These are phyloP conservation scores for Heterodera filipjevi DNA, from an alignment of 2,888 invertebrate species.

Conservation along the genomic window DNA sequence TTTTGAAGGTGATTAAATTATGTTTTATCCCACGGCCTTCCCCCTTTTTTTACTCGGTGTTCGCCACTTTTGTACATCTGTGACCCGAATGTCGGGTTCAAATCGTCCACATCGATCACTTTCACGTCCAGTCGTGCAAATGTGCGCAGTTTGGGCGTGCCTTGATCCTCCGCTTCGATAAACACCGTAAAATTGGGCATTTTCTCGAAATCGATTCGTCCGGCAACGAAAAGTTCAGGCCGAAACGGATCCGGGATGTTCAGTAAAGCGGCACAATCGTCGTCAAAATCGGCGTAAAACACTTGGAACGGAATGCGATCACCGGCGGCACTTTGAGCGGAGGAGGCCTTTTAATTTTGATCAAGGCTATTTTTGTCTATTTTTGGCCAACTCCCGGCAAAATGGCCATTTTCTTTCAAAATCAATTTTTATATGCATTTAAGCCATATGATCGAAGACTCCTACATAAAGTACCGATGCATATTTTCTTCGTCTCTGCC, in stretches of 20 bases:
- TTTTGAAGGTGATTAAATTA: not conserved
- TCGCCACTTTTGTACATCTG: slow-evolving; percentile 44
- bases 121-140: slow-evolving; percentile 25
- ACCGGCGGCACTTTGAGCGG: not conserved
- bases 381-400: not conserved
- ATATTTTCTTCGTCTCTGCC: no score
- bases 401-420: no score
- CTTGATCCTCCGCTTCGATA: slow-evolving; percentile 45
- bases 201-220: slow-evolving; percentile 58
- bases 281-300: not conserved
- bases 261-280: slow-evolving; percentile 45
- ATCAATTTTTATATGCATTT: no score
- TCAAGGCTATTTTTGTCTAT: no score
- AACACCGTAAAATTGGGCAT: slow-evolving; percentile 52
- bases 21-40: not conserved
- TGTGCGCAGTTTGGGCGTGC: slow-evolving; percentile 9
- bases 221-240: slow-evolving; percentile 53
- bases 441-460: no score
- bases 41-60: not conserved
- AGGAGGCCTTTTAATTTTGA: not conserved
- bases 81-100: slow-evolving; percentile 55
- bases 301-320: not conserved
- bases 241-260: slow-evolving; percentile 56
- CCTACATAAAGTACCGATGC: no score
- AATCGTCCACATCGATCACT: slow-evolving; percentile 55